Evolutionary conservation across 1,140 invertebrate species (phyloP), one percentile per base, ranked within the genome.

Genomic region (Aplysia californica): DNA sequence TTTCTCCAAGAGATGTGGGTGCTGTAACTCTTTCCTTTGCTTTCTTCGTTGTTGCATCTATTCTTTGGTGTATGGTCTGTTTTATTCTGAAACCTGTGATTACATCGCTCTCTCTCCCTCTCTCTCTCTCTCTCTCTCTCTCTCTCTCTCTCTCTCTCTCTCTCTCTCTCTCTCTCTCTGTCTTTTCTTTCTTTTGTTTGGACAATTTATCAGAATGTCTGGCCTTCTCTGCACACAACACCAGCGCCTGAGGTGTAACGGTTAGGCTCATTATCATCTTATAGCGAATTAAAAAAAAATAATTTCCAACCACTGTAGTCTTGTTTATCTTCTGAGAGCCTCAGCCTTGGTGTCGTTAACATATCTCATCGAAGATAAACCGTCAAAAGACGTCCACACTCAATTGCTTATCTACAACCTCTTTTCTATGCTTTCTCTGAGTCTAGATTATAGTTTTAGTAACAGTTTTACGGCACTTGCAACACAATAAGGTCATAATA

Each of bases 181-280:
- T 31, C 26, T 71, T 39, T 68, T 67, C 36, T 50, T 67, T 75
- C 38, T 65, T 35, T 33, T n/a, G 29, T 75, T 23, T 75, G 26
- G 33, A 38, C 4, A 6, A 39, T 6, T 18, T 15, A 29, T 4
- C 3, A 20, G 21, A 33, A 20, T 21, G 64, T 64, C 3, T n/a
- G 26, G 20, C n/a, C 5, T 21, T 66, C 31, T 33, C 26, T 23
- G 38, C 56, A 36, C n/a, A 64, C 21, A 74, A 10, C 21, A 64
- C 6, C 44, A 50, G 10, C 44, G n/a, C 44, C 44, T 50, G 44
- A n/a, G 44, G 44, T 15, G 44, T 15, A 50, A n/a, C 15, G n/a
- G 44, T 15, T 15, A 50, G 44, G n/a, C 15, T 15, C 15, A 50
- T 50, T n/a, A 50, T 15, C n/a, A n/a, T n/a, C n/a, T n/a, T n/a